These are phyloP conservation scores for Artemia sp. DNA, from an alignment of 2,888 invertebrate genomes.

Conservation along the genomic window DNA sequence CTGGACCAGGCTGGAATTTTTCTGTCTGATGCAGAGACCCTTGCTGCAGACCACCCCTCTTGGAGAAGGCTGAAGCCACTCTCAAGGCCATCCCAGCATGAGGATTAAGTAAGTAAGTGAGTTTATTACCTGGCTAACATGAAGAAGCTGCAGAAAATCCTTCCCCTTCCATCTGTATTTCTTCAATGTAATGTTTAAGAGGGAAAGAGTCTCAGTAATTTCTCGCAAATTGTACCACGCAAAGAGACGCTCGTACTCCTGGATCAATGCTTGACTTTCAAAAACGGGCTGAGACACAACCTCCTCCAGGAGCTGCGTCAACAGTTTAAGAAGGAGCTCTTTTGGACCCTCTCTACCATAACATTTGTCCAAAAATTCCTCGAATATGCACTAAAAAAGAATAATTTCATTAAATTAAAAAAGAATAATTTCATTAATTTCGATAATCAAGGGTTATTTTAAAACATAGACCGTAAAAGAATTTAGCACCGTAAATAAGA, in stretches of 20 bases:
- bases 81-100: background rate
- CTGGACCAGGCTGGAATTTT: too few relatives aligned
- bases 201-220: background rate
- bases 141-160: background rate
- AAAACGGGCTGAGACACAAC: background rate
- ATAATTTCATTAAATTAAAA: too few relatives aligned
- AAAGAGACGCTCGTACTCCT: background rate
- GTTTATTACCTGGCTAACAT: background rate
- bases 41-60: too few relatives aligned
- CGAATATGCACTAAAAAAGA: too few relatives aligned
- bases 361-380: too few relatives aligned
- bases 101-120: background rate
- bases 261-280: background rate
- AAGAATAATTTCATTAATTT: too few relatives aligned
- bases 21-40: too few relatives aligned
- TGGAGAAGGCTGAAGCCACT: too few relatives aligned
- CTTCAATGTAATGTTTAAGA: background rate
- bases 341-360: background rate
- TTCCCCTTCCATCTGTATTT: background rate
- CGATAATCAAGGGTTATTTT: too few relatives aligned
- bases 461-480: too few relatives aligned
- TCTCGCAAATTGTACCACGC: slow-evolving; percentile 7
- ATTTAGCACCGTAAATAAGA: too few relatives aligned
- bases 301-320: background rate
- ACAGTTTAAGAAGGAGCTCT: background rate